Evolutionary conservation across 2,797 vertebrate species (phyloP), one percentile per base, ranked within the genome.

Genomic region (Spinibarbus caldwelli): DNA sequence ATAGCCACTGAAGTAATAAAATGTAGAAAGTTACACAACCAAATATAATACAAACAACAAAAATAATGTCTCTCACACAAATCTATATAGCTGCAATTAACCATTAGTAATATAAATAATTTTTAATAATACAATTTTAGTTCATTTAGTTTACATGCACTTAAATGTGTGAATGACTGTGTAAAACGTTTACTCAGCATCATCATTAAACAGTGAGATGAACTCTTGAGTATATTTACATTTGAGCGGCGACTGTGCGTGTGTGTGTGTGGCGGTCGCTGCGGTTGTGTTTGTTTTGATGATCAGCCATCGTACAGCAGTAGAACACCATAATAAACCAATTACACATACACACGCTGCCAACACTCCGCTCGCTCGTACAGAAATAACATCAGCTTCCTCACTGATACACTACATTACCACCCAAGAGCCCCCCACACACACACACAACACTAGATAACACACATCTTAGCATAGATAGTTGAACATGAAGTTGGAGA

Each of bases 351-450:
- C 83, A 79, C 79, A 75, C 75, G 1, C 83, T 85, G 75, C 84
- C 84, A 88, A 66, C 72, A 86, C 67, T 59, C 31, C 62, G 23
- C 71, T 52, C 45, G 7, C 52, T 52, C 34, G 6, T 80, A 76
- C 80, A 88, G 80, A 83, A 88, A 86, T 88, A 86, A 88, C 84
- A 83, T 71, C 80, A 77, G 85, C 78, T 78, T 88, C 84, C 80
- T 70, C 62, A 31, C 82, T 54, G n/a, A 84, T 41, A 54, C 82
- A 84, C 82, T 84, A 77, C 82, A 84, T 84, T 77, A 77, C 82
- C 82, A 84, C 82, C 72, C 73, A 84, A 21, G 47, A 84, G 34
- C 45, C 52, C 14, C 68, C 43, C 68, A 14, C 64, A 87, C 62
- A 31, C 38, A 45, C 68, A 71, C 68, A 15, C 38, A 3, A 70